A percentile compares a stretch with the other conserved stretches of the same genome.
phyloP scores from a whole-genome alignment of 2,113 vertebrate genomes.

The human region GRCh38 chr19:3646501-3647000 shows the following conservation, averaged over 20 bases:
- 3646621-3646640: background rate
- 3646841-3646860: background rate
- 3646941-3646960: background rate
- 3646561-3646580: rapidly evolving
- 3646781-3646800: background rate
- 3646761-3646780: background rate
- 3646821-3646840: background rate
- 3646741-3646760: background rate
- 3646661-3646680: rapidly evolving
- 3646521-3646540: background rate
- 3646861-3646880: background rate
- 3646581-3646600: rapidly evolving
- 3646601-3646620: rapidly evolving
- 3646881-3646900: rapidly evolving
- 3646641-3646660: background rate
- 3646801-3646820: background rate
- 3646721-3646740: background rate
- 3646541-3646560: rapidly evolving
- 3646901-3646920: too few relatives aligned
- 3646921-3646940: background rate
- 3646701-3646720: too few relatives aligned
- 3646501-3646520: background rate
- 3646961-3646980: too few relatives aligned
- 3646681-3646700: background rate
- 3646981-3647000: too few relatives aligned